A percentile compares a stretch with the other conserved stretches of the same genome.
These are phyloP conservation scores for Pterophyllum scalare DNA, from an alignment of 2,113 vertebrate species.

Conservation along the genomic window DNA sequence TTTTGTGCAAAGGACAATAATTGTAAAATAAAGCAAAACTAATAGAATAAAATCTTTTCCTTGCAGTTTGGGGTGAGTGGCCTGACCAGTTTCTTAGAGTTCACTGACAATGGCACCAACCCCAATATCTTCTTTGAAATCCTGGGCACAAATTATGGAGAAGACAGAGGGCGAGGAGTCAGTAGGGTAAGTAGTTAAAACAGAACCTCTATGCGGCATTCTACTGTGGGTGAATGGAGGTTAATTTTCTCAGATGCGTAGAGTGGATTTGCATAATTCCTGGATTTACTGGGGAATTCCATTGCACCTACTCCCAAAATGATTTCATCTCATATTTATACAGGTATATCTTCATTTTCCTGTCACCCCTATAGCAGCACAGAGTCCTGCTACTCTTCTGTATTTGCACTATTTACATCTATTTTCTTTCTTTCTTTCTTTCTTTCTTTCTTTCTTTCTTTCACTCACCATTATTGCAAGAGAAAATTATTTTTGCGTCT, in stretches of 20 bases:
- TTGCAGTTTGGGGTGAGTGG: constrained; percentile 91
- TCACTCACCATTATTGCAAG: no score
- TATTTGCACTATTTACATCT: constrained; percentile 1
- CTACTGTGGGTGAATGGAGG: constrained; percentile 12
- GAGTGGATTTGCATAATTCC: constrained; percentile 50
- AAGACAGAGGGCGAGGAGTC: constrained; percentile 94
- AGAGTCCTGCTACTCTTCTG: neutral
- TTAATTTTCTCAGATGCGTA: constrained; percentile 12
- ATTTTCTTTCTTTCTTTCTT: neutral
- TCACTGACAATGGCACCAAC: constrained; percentile 93
- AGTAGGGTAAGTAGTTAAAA: constrained; percentile 87
- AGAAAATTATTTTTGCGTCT: neutral
- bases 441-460: neutral
- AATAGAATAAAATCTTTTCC: neutral
- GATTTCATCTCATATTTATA: constrained; percentile 48
- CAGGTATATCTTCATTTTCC: constrained; percentile 22
- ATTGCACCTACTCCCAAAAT: constrained; percentile 33
- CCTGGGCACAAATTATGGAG: constrained; percentile 97
- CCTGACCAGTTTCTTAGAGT: constrained; percentile 94
- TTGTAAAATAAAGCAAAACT: neutral
- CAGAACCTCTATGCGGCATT: constrained; percentile 1
- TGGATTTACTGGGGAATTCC: constrained; percentile 46
- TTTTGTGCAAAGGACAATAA: neutral
- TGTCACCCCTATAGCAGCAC: constrained; percentile 5
- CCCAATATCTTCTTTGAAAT: constrained; percentile 98